Percentiles rank a stretch among this genome's conserved stretches.
Evolutionary conservation across 2,113 vertebrate species (phyloP).

Genomic region (Hiodon tergisus): DNA sequence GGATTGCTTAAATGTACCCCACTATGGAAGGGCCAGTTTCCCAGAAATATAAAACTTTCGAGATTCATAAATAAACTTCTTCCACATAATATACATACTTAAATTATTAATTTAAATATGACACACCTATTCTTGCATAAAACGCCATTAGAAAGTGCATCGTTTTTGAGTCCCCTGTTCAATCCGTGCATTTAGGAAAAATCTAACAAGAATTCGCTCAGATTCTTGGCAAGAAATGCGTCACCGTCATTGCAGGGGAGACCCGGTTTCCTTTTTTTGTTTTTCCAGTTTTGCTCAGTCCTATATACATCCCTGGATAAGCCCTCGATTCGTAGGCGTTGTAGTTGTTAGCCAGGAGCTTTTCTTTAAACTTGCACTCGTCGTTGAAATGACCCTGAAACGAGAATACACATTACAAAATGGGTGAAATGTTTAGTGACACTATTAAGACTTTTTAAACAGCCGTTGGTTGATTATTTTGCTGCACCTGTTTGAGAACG

Average conservation of each 20-base stretch:
- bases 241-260: conserved; percentile 90
- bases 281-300: conserved; percentile 88
- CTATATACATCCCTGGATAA: conserved; percentile 83
- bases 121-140: conserved; percentile 50
- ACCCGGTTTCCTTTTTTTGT: conserved; percentile 92
- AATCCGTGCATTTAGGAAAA: conserved; percentile 45
- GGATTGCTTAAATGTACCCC: conserved; percentile 33
- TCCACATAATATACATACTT: conserved; percentile 37
- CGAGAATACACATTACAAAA: conserved; percentile 30
- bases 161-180: conserved; percentile 38
- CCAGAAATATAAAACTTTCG: conserved; percentile 51
- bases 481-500: not conserved
- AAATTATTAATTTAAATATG: conserved; percentile 41
- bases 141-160: conserved; percentile 60
- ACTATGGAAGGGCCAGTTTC: conserved; percentile 49
- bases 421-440: not conserved
- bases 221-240: conserved; percentile 95
- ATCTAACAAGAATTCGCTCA: conserved; percentile 64
- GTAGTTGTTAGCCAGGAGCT: conserved; percentile 95
- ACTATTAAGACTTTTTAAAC: not conserved
- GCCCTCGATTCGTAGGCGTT: conserved; percentile 86
- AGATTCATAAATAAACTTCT: conserved; percentile 68
- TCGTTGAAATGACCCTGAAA: conserved; percentile 76
- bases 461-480: not conserved
- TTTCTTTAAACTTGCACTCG: conserved; percentile 93